Evolutionary conservation across 2,888 invertebrate species (phyloP), one percentile per base, ranked within the genome.

Genomic region (Drosophila monieri): DNA sequence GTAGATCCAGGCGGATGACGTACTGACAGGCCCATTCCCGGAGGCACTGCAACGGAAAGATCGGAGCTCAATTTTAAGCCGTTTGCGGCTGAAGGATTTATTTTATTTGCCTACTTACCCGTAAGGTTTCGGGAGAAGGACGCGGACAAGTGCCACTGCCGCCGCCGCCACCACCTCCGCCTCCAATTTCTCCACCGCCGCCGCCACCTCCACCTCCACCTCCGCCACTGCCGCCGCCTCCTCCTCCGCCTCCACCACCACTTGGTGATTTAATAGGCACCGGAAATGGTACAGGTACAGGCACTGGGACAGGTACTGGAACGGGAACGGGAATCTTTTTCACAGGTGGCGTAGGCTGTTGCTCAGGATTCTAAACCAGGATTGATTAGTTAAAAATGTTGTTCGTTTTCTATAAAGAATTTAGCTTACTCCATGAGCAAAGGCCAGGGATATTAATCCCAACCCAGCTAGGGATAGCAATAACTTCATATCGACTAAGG

Each of bases 11-110:
- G 5, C 88, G 81, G 58, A 88, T 79, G 48, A 88, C 52, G 55
- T 84, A 72, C 64, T 86, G 80, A 56, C 88, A 88, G 55, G 81
- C 84, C 88, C 88, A 89, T 47, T 89, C 53, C 37, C 74, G 76
- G 37, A 88, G 76, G 53, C 88, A 88, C 88, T 88, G 55, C 48
- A 67, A 58, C 18, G 21, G 41, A 61, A 57, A 51, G 59, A 56
- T 54, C 46, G 6, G 23, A 35, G 21, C 32, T 39, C 30, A 52
- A 32, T 39, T 41, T 57, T 32, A 52, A 46, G 30, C 44, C 18
- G n/a, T 41, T 41, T 41, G 41, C 5, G 43, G 43, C 12, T 8
- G 25, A 23, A 27, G 47, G 52, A 53, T 52, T 49, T 41, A 67
- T 12, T 60, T 48, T 46, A 30, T 1, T 30, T 32, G 14, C 35